Evolutionary conservation across 2,113 vertebrate genomes (phyloP).

Genomic region (Suricata suricatta): DNA sequence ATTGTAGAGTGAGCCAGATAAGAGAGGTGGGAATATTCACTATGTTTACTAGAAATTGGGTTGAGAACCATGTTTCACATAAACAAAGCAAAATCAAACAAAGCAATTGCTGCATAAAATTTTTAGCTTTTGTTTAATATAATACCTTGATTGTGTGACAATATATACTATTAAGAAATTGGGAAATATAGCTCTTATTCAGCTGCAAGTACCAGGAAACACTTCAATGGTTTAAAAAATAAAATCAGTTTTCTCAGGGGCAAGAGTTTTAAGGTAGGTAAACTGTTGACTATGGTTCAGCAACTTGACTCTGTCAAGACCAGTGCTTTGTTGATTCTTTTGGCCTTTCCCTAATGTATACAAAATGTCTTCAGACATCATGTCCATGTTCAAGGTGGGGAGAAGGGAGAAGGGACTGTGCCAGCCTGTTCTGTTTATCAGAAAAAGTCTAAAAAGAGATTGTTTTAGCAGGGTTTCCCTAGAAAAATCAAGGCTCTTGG

Average conservation of each 20-base stretch:
- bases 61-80: not conserved
- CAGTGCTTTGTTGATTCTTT: not conserved
- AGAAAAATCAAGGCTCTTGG: slow-evolving; percentile 2
- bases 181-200: not conserved
- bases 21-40: not conserved
- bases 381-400: not conserved
- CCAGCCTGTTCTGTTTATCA: not conserved
- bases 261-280: not conserved
- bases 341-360: not conserved
- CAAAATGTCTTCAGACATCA: not conserved
- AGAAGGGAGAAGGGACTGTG: not conserved
- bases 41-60: not conserved
- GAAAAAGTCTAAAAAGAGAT: not conserved
- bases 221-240: not conserved
- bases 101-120: not conserved
- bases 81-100: not conserved
- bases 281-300: not conserved
- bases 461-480: not conserved
- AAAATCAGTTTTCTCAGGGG: not conserved
- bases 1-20: not conserved
- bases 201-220: not conserved
- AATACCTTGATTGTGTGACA: not conserved
- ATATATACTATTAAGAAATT: not conserved
- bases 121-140: not conserved
- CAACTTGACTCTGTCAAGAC: not conserved